A percentile compares a stretch with the other conserved stretches of the same genome.
Evolutionary conservation across 2,797 vertebrate species (phyloP).

Genomic region (Tapirus indicus): DNA sequence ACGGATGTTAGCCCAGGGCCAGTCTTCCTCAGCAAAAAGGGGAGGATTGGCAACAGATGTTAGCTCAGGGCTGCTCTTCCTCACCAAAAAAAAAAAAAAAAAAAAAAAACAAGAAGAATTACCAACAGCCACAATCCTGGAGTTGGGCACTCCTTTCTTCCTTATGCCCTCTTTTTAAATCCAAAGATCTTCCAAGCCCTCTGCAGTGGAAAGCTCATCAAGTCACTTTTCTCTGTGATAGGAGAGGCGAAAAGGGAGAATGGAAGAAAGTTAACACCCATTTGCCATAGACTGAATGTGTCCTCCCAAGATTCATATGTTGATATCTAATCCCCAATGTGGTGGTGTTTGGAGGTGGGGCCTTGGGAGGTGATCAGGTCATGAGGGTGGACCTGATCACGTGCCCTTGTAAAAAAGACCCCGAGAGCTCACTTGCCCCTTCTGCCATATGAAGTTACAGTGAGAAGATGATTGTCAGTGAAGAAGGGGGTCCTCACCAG

Average conservation of each 20-base stretch:
- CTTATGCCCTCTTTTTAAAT: neutral
- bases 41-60: no score
- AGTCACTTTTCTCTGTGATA: neutral
- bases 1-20: no score
- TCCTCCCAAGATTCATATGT: neutral
- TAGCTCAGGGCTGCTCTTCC: no score
- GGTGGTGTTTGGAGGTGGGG: neutral
- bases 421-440: neutral
- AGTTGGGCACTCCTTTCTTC: neutral
- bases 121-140: neutral
- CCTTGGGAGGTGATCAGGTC: neutral
- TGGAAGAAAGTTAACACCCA: neutral
- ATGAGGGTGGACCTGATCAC: neutral
- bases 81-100: no score
- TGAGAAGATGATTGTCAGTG: neutral
- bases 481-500: neutral
- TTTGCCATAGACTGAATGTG: neutral
- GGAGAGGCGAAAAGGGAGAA: neutral
- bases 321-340: neutral
- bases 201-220: neutral
- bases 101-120: constrained; percentile 4
- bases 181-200: neutral
- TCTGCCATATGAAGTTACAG: neutral
- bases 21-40: no score
- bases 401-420: neutral